These are phyloP conservation scores for Nymphalis urticae DNA, from an alignment of 2,888 invertebrate species.

Conservation along the genomic window DNA sequence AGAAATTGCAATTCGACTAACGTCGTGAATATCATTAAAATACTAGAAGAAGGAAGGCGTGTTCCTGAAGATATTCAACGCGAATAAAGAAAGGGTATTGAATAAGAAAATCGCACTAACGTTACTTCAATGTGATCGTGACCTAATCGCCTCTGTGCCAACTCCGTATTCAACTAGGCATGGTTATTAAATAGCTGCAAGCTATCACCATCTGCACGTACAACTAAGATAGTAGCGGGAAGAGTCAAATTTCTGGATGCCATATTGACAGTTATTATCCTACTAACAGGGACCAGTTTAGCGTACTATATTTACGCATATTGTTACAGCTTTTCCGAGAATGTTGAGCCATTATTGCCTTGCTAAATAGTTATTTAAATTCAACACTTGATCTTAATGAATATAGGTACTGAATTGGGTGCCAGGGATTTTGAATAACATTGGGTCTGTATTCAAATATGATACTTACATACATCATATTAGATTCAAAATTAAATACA, in stretches of 20 bases:
- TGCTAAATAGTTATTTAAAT: conserved; percentile 74
- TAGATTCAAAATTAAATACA: conserved; percentile 24
- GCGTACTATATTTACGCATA: conserved; percentile 13
- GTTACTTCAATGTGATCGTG: conserved; percentile 40
- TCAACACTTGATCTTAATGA: conserved; percentile 51
- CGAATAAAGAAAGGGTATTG: conserved; percentile 41
- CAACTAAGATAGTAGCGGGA: conserved; percentile 30
- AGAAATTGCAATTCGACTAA: conserved; percentile 40
- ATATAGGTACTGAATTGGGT: conserved; percentile 38
- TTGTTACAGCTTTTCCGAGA: conserved; percentile 20
- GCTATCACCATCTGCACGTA: conserved; percentile 65
- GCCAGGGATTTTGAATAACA: conserved; percentile 33
- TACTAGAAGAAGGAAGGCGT: conserved; percentile 41
- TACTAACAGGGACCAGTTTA: conserved; percentile 17
- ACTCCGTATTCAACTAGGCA: conserved; percentile 42
- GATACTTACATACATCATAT: background rate
- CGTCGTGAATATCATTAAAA: conserved; percentile 42
- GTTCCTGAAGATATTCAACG: conserved; percentile 41
- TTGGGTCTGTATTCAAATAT: conserved; percentile 6
- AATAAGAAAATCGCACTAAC: conserved; percentile 41
- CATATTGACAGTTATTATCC: conserved; percentile 15
- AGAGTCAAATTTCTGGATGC: conserved; percentile 20
- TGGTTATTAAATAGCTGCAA: conserved; percentile 65
- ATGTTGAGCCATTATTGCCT: conserved; percentile 47
- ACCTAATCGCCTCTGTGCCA: conserved; percentile 40